Evolutionary conservation across 2,888 invertebrate genomes (phyloP), one percentile per base, ranked within the genome.

Genomic region (Abscondita cerata): DNA sequence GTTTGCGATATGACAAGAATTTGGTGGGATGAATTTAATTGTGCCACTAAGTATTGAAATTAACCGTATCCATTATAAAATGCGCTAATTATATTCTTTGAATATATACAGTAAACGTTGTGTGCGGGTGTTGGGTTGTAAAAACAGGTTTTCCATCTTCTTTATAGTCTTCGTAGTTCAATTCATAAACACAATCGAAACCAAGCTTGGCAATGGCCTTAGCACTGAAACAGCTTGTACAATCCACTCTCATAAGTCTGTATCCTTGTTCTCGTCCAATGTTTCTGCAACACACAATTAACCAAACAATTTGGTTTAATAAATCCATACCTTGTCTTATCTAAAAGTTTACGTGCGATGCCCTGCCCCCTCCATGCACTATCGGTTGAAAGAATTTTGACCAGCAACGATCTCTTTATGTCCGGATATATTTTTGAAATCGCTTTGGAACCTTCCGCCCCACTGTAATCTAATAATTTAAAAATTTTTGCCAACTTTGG

Each of bases 211-310:
- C 86, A 52, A 91, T 87, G 0, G 91, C 87, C 75, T 86, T 86
- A 0, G 91, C 91, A 1, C 92, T 91, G 78, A 85, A 93, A 61
- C 87, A 85, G 72, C 92, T 93, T 3, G 90, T 88, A 62, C 92
- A 92, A 70, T 92, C 88, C 40, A 88, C 86, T 19, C 91, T 84
- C 60, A 91, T 83, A 5, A 92, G 80, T 56, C 83, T 81, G 63
- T 86, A 84, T 18, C 83, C 83, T 52, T 80, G 77, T 56, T 85
- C 80, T 64, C 77, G 80, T 19, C 84, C 85, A 12, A 86, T 75
- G 61, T 85, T 84, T 71, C 90, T 90, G 83, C 16, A 86, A 86
- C 67, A 64, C 65, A 64, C n/a, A n/a, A n/a, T n/a, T 44, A 65
- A 65, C 25, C 15, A 13, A 44, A 12, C 1, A 25, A 25, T 25